Evolutionary conservation across 2,113 vertebrate genomes (phyloP).

Genomic region (Epinephelus fuscoguttatus): DNA sequence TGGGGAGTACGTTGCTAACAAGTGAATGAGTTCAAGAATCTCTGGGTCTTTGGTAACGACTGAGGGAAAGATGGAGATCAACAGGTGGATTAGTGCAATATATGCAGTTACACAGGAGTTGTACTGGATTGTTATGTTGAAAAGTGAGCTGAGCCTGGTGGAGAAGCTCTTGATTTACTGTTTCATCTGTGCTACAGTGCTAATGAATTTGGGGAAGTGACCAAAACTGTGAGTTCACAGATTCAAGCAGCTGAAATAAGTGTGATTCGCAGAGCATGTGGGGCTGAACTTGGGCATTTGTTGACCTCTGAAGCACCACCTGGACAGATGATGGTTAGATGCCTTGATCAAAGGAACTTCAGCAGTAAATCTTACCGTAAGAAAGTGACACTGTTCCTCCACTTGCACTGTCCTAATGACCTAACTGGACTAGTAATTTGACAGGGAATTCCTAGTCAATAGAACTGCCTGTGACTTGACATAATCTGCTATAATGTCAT

Average conservation of each 20-base stretch:
- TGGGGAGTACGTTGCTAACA: too few species aligned
- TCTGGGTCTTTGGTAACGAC: not conserved
- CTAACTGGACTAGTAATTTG: not conserved
- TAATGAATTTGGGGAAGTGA: not conserved
- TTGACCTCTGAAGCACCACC: not conserved
- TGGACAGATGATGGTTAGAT: not conserved
- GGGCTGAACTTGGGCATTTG: not conserved
- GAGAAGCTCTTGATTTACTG: not conserved
- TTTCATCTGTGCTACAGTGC: not conserved
- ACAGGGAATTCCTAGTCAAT: not conserved
- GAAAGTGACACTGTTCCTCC: not conserved
- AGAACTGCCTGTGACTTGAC: not conserved
- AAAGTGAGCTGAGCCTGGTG: not conserved
- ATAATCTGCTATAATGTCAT: too few species aligned
- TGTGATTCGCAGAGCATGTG: not conserved
- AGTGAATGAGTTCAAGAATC: not conserved
- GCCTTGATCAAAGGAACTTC: not conserved
- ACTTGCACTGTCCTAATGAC: not conserved
- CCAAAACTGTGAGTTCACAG: not conserved
- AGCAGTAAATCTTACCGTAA: not conserved
- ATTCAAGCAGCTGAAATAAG: not conserved
- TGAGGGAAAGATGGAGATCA: not conserved
- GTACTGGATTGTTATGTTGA: not conserved
- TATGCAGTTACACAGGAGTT: not conserved
- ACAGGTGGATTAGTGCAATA: not conserved